Conservation (phyloP, 2,113 vertebrate species). For the Dinomys branickii region DNA sequence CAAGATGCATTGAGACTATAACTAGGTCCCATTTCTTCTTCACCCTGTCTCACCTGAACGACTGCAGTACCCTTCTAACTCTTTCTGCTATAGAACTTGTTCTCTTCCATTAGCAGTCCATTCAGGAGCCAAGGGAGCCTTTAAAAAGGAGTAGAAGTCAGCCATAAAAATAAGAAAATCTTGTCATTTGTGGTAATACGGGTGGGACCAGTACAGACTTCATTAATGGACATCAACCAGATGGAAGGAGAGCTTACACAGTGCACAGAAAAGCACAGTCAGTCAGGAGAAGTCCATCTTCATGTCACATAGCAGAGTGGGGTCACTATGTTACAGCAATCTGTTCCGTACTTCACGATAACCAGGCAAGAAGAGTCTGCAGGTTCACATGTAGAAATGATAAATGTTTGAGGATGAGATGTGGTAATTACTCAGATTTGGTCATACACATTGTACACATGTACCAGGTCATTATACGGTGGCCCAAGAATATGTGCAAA, state of each 20-base stretch:
- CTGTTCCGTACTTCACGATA: background rate
- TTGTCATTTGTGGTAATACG: background rate
- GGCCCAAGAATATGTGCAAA: no score
- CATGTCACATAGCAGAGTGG: no score
- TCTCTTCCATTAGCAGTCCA: background rate
- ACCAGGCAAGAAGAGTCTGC: background rate
- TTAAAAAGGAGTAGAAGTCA: background rate
- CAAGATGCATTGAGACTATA: background rate
- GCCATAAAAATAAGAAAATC: background rate
- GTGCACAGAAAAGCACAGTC: background rate
- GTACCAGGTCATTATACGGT: background rate
- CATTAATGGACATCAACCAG: background rate
- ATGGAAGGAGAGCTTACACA: background rate
- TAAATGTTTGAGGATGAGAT: background rate
- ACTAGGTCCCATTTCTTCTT: background rate
- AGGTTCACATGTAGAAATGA: background rate
- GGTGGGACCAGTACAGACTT: background rate
- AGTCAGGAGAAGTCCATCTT: background rate
- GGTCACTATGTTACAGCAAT: background rate
- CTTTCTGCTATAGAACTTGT: background rate
- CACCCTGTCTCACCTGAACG: background rate
- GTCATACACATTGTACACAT: background rate
- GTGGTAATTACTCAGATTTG: background rate
- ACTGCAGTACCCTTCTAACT: background rate
- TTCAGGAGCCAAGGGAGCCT: background rate